phyloP scores from a whole-genome alignment of 2,797 vertebrate species.

The Rhinogobio ventralis region DNA sequence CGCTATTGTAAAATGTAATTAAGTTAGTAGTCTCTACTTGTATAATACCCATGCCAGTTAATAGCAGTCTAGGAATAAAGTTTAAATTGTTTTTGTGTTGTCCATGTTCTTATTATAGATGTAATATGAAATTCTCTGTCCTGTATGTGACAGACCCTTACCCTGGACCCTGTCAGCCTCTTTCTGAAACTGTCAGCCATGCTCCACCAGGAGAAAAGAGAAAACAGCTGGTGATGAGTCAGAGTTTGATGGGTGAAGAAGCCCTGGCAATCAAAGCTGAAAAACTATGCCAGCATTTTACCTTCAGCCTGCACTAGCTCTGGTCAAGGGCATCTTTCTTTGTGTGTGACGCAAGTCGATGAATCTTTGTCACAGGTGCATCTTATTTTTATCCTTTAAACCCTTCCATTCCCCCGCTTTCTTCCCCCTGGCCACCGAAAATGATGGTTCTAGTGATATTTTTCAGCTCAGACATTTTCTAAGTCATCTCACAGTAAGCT shows the following conservation, averaged over 20 bases:
- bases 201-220: constrained; percentile 34
- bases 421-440: constrained; percentile 8
- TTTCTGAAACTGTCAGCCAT: constrained; percentile 11
- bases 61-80: too few species aligned
- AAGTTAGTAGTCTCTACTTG: not conserved
- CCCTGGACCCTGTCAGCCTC: not conserved
- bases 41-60: not conserved
- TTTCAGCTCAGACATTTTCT: constrained; percentile 55
- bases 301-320: constrained; percentile 49
- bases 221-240: constrained; percentile 67
- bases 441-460: constrained; percentile 47
- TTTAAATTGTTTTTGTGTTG: not conserved
- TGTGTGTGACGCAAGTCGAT: constrained; percentile 57
- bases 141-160: constrained; percentile 1
- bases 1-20: not conserved
- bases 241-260: constrained; percentile 60
- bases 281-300: constrained; percentile 48
- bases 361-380: constrained; percentile 59
- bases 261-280: constrained; percentile 48
- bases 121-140: not conserved
- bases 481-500: constrained; percentile 52
- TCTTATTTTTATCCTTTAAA: constrained; percentile 61
- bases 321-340: constrained; percentile 66
- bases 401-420: constrained; percentile 18
- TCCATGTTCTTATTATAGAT: not conserved